Conservation (phyloP, 2,113 vertebrate species). For the Apistogramma diplotaenia region DNA sequence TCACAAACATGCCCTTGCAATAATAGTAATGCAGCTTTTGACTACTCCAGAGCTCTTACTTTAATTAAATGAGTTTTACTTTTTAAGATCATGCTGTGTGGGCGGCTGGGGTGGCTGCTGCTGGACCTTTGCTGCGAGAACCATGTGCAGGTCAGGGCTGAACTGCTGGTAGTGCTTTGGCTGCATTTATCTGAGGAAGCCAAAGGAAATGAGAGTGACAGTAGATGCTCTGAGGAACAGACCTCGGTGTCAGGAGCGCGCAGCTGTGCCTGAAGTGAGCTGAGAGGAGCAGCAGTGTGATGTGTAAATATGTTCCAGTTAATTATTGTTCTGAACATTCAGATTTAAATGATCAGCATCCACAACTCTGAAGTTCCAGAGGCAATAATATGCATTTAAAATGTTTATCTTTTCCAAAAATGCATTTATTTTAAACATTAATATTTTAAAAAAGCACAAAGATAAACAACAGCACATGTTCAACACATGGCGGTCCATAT, state of each 20-base stretch:
- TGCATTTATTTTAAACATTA: too few species aligned
- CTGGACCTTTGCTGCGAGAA: not conserved
- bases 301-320: rapidly evolving
- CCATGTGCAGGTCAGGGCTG: not conserved
- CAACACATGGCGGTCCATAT: rapidly evolving
- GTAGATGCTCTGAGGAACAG: not conserved
- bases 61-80: constrained; percentile 58
- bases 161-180: not conserved
- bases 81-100: constrained; percentile 21
- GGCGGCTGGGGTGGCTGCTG: not conserved
- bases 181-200: not conserved
- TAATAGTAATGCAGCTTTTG: constrained; percentile 68
- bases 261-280: not conserved
- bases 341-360: rapidly evolving
- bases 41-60: constrained; percentile 61
- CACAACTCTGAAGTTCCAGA: rapidly evolving
- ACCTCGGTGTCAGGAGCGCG: not conserved
- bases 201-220: not conserved
- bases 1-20: constrained; percentile 57
- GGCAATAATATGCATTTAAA: not conserved
- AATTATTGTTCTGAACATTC: not conserved
- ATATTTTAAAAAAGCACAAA: too few species aligned
- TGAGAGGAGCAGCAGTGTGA: not conserved
- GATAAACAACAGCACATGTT: too few species aligned
- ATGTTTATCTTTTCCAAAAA: too few species aligned